Evolutionary conservation across 2,113 vertebrate species (phyloP).

Genomic region (Ophthalmolycus amberensis): DNA sequence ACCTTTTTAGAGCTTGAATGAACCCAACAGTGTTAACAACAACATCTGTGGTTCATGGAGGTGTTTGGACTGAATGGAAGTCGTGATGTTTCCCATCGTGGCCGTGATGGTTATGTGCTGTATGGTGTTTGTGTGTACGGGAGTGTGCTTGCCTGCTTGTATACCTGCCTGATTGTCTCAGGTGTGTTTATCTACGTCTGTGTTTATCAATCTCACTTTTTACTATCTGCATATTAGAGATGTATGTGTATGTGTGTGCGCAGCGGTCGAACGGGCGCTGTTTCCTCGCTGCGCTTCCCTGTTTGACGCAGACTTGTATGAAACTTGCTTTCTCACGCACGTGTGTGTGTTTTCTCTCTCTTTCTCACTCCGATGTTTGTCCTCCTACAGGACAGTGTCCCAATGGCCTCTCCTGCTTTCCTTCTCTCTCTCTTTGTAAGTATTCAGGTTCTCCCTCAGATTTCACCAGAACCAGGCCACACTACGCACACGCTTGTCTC

Average conservation of each 20-base stretch:
- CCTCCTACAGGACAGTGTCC: conserved; percentile 99
- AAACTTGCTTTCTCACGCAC: conserved; percentile 68
- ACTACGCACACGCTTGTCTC: conserved; percentile 50
- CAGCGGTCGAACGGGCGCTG: conserved; percentile 7
- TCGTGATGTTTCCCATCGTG: background rate
- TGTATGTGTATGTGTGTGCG: background rate
- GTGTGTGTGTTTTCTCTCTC: conserved; percentile 75
- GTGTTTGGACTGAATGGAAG: background rate
- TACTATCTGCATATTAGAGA: background rate
- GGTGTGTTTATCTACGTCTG: background rate
- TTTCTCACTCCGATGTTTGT: conserved; percentile 91
- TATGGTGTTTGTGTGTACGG: background rate
- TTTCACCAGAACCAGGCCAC: conserved; percentile 69
- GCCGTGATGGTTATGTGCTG: background rate
- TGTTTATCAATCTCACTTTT: conserved; percentile 1
- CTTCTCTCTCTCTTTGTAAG: conserved; percentile 99
- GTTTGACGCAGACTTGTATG: conserved; percentile 59
- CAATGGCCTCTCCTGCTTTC: conserved; percentile 99
- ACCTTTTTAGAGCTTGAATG: background rate
- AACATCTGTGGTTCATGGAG: background rate
- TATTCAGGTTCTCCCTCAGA: conserved; percentile 86
- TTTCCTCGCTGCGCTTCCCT: conserved; percentile 20
- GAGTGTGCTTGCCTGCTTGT: background rate
- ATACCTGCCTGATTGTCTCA: background rate
- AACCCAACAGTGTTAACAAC: background rate